A percentile compares a stretch with the other conserved stretches of the same genome.
Conservation (phyloP, 2,797 vertebrate species). For the Tamandua tetradactyla region DNA sequence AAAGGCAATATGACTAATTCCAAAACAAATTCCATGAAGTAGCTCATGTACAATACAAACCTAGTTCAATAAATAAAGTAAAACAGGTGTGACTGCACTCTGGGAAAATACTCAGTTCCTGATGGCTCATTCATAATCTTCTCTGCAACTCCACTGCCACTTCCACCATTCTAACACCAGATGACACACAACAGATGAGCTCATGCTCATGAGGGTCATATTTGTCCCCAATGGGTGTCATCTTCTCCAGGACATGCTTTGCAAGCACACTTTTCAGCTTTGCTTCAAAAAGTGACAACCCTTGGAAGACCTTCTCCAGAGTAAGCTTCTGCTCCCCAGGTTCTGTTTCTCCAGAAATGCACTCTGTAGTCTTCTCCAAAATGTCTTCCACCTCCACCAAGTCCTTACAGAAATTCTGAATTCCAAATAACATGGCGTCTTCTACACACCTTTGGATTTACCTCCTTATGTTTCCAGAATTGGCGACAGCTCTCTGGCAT, state of each 20-base stretch:
- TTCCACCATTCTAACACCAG: constrained; percentile 86
- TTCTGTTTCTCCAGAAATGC: constrained; percentile 75
- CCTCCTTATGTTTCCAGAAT: constrained; percentile 88
- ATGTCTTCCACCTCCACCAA: constrained; percentile 92
- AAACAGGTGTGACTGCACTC: constrained; percentile 69
- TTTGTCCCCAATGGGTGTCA: constrained; percentile 88
- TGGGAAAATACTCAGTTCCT: constrained; percentile 61
- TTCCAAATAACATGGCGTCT: constrained; percentile 92
- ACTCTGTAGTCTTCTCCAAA: constrained; percentile 86
- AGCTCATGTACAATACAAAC: constrained; percentile 74
- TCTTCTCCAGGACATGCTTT: constrained; percentile 92
- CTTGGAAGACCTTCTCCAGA: constrained; percentile 85
- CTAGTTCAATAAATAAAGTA: constrained; percentile 86
- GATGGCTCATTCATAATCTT: constrained; percentile 63
- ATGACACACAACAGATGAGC: constrained; percentile 89
- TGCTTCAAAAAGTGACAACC: constrained; percentile 86
- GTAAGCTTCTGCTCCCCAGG: constrained; percentile 80
- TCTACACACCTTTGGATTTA: constrained; percentile 92
- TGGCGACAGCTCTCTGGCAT: no score
- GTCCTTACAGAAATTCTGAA: constrained; percentile 93
- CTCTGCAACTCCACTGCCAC: constrained; percentile 89
- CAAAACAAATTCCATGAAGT: constrained; percentile 74
- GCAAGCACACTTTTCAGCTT: constrained; percentile 89
- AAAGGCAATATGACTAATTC: constrained; percentile 80
- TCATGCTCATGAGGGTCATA: constrained; percentile 92